A percentile compares a stretch with the other conserved stretches of the same genome.
These are phyloP conservation scores for Tipula confusa DNA, from an alignment of 2,888 invertebrate species.

Conservation along the genomic window DNA sequence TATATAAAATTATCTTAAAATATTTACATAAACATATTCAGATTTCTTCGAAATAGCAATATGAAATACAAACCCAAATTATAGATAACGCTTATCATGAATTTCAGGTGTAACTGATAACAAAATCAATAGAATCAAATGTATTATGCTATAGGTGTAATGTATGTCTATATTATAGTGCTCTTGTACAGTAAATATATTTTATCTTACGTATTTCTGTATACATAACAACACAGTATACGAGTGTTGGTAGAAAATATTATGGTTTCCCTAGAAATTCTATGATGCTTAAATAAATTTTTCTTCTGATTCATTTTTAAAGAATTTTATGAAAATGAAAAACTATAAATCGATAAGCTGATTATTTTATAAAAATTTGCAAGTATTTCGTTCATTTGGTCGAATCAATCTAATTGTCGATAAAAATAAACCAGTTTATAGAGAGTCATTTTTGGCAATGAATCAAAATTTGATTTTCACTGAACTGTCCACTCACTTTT, in stretches of 20 bases:
- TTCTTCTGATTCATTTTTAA: not conserved
- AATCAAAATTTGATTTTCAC: too few species aligned
- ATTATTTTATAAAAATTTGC: too few species aligned
- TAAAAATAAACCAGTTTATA: too few species aligned
- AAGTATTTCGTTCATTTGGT: too few species aligned
- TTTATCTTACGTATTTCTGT: not conserved
- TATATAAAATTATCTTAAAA: not conserved
- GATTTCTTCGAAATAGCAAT: not conserved
- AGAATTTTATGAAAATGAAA: not conserved
- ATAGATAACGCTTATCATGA: not conserved
- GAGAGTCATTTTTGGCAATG: too few species aligned
- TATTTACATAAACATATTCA: not conserved
- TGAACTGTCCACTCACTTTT: too few species aligned
- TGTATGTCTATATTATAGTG: not conserved
- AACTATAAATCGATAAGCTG: too few species aligned
- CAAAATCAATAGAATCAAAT: constrained; percentile 1
- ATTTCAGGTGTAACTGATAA: not conserved
- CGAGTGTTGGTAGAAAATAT: not conserved
- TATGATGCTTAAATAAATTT: not conserved
- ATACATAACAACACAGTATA: too few species aligned
- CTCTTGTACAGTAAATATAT: not conserved
- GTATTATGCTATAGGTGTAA: not conserved
- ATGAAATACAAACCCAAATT: not conserved
- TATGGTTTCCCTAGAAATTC: not conserved
- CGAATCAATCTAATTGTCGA: too few species aligned